Percentiles rank a stretch among this genome's conserved stretches.
phyloP scores from a whole-genome alignment of 1,140 invertebrate genomes.

The Ostrea denselamellosa region DNA sequence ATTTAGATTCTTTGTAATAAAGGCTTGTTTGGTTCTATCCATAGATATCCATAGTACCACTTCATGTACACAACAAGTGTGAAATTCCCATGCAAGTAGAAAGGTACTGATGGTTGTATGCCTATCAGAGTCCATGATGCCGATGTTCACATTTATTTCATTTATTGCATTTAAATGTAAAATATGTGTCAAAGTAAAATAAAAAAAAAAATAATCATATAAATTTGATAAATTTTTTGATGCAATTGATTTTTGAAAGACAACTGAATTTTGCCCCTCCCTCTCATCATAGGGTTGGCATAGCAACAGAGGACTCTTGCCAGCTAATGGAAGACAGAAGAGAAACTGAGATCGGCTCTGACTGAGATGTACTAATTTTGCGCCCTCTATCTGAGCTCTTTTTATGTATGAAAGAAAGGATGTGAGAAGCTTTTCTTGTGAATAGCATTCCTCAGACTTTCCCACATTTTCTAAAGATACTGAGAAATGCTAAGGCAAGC shows the following conservation, averaged over 20 bases:
- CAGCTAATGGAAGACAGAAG: slow-evolving; percentile 31
- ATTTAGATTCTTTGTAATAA: slow-evolving; percentile 35
- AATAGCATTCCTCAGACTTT: neutral
- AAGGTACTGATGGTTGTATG: slow-evolving; percentile 52
- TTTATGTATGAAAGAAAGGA: neutral
- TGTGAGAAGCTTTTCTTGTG: slow-evolving; percentile 6
- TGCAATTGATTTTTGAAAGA: slow-evolving; percentile 41
- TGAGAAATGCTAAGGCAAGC: neutral
- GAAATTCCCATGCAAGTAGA: slow-evolving; percentile 33
- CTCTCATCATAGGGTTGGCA: slow-evolving; percentile 56
- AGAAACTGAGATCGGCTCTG: slow-evolving; percentile 36
- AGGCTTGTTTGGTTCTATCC: slow-evolving; percentile 58
- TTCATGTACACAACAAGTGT: slow-evolving; percentile 50
- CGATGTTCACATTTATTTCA: slow-evolving; percentile 16
- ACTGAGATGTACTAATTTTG: slow-evolving; percentile 39
- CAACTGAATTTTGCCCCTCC: slow-evolving; percentile 56
- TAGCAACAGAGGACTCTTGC: slow-evolving; percentile 31
- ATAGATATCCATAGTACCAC: slow-evolving; percentile 57
- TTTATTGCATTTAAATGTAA: slow-evolving; percentile 31
- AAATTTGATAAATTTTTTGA: slow-evolving; percentile 6
- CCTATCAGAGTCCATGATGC: slow-evolving; percentile 27
- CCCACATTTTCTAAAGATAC: neutral
- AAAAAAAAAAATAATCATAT: neutral
- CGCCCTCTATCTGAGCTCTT: slow-evolving; percentile 14
- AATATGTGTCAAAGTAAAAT: slow-evolving; percentile 1